Evolutionary conservation across 2,888 invertebrate species (phyloP), one percentile per base, ranked within the genome.

Genomic region (Machimus atricapillus): DNA sequence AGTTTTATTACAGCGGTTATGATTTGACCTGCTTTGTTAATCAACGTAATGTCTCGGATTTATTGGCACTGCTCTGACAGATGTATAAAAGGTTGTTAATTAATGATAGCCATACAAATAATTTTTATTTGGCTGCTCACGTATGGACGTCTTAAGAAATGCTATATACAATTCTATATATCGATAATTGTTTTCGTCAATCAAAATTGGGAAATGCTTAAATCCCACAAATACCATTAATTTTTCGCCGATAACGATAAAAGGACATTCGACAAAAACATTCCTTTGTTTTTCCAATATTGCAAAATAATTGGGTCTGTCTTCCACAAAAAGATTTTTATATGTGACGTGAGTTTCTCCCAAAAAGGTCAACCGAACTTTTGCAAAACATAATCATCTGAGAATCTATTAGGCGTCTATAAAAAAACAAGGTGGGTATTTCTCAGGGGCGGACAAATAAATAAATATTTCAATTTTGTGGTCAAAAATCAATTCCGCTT

Each of bases 1-100:
- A 78, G 78, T 78, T 78, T 78, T 78, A 78, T 78, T 78, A 78
- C 40, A n/a, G n/a, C 19, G 43, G 43, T 78, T 37, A 78, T 78
- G 78, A 40, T 37, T 78, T 78, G 37, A 78, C 78, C 78, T 78
- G 78, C 23, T 78, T 78, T 40, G 78, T 43, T 43, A 78, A 78
- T 78, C 78, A 43, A 23, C 78, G 43, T 78, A 6, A 78, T 23
- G 78, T 46, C 40, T 43, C 56, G 1, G 66, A 6, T 66, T 19
- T 66, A 66, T 66, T 66, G 66, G 12, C 23, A 9, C 66, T 9
- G 12, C 8, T 66, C 66, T 23, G 66, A 8, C 14, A 66, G 66
- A 66, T 66, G 14, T 66, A 66, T 23, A 23, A 66, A 19, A 40
- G 40, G 23, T 66, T 12, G 27, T 66, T 66, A 66, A 66, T 66